Evolutionary conservation across 2,797 vertebrate genomes (phyloP), one percentile per base, ranked within the genome.

Genomic region (Melanotaenia maccullochi): DNA sequence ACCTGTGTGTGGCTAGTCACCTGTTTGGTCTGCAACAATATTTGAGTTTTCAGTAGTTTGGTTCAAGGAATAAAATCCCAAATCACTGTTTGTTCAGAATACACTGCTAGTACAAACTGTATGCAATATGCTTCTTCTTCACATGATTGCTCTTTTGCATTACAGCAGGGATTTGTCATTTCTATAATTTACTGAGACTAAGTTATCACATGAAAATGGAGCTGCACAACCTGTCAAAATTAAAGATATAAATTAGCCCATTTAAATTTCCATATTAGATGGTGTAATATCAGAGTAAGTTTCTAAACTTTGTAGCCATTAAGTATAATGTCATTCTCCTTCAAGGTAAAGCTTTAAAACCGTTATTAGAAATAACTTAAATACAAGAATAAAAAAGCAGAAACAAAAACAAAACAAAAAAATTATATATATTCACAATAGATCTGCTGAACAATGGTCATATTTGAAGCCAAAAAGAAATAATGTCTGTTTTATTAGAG

Each of bases 1-100:
- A 87, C 68, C 77, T 3, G 42, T 18, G 40, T 78, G 72, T 38
- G 36, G 22, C 25, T 63, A 70, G 77, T 68, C 44, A 66, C 20
- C 44, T 63, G 20, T 38, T 68, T 49, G 4, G 38, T 64, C 24
- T 81, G 70, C 62, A 68, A 65, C 44, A 18, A 57, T 42, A 51
- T 40, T 49, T 57, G 66, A 57, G 3, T 18, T 35, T 30, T 60
- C 44, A 70, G 60, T 22, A 51, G 35, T 40, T 47, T 55, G 24
- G 9, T 38, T 69, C 54, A 59, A 30, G 60, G 22, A 69, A 70
- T 70, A 56, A 63, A 74, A 54, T 57, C 42, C n/a, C 30, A 66
- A 51, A 52, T 72, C 13, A 32, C 52, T 47, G 44, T 68, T 70
- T 65, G 63, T 65, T 52, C 56, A 55, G n/a, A 22, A 52, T 25